Evolutionary conservation across 2,113 vertebrate genomes (phyloP).

Genomic region (Rousettus leschenaultii): DNA sequence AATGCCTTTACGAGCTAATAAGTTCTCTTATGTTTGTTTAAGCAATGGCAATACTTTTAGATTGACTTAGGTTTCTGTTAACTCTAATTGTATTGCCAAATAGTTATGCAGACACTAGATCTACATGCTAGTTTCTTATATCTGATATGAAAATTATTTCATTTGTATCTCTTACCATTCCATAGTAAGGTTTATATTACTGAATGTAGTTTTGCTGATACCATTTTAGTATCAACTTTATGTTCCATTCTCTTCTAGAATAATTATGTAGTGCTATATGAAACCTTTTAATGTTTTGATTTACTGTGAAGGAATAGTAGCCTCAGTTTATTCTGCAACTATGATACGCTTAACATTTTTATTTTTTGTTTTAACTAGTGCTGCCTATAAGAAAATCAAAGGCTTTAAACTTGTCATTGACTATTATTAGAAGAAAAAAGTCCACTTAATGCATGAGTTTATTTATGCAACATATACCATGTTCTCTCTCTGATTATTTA

Average conservation of each 20-base stretch:
- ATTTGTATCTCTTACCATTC: not conserved
- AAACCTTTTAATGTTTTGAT: not conserved
- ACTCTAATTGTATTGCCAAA: not conserved
- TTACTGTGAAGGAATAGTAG: constrained; percentile 3
- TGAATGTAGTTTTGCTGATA: constrained; percentile 1
- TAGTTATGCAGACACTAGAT: not conserved
- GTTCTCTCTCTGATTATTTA: not conserved
- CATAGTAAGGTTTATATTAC: not conserved
- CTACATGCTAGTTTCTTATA: not conserved
- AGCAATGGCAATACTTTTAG: not conserved
- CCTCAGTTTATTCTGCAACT: not conserved
- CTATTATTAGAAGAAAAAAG: not conserved
- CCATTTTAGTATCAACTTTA: not conserved
- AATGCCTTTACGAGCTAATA: not conserved
- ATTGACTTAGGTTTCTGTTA: not conserved
- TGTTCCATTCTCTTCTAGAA: not conserved
- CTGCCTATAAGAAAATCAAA: not conserved
- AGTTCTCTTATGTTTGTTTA: not conserved
- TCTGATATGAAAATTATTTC: constrained; percentile 6
- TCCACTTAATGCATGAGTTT: constrained; percentile 11
- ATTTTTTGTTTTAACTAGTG: not conserved
- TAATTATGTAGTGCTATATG: not conserved
- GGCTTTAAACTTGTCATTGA: constrained; percentile 9
- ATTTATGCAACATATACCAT: not conserved
- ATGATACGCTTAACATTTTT: not conserved